These are phyloP conservation scores for Chiridota heheva DNA, from an alignment of 35 echinoderm and acorn worm species.

Conservation along the genomic window DNA sequence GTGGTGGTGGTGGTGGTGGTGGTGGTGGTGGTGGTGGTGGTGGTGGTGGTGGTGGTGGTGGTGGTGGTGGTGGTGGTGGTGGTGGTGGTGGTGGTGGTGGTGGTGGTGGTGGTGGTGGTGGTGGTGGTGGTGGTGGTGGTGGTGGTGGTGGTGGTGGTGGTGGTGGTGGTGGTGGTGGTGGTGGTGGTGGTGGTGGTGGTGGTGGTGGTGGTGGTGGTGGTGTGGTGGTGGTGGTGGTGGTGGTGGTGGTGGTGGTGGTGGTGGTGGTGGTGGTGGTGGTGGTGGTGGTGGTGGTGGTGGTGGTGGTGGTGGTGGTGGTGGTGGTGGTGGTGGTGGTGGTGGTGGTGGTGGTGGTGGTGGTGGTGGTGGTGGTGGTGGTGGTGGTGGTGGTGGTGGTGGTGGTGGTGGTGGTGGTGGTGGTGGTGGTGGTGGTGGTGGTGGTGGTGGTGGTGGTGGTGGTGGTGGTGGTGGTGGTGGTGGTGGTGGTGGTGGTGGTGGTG, in stretches of 20 bases:
- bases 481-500: too few species aligned
- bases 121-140: background rate
- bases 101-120: constrained; percentile 3
- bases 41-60: constrained; percentile 3
- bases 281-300: constrained; percentile 3
- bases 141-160: constrained; percentile 3
- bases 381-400: background rate
- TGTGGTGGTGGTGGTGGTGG: too few species aligned
- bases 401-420: constrained; percentile 3
- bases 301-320: constrained; percentile 3
- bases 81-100: constrained; percentile 3
- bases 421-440: constrained; percentile 3
- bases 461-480: constrained; percentile 3
- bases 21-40: constrained; percentile 3
- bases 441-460: background rate
- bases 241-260: background rate
- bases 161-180: constrained; percentile 3
- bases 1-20: constrained; percentile 3
- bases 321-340: background rate
- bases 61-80: background rate
- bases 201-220: too few species aligned
- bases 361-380: constrained; percentile 3
- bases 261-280: constrained; percentile 3
- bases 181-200: constrained; percentile 3
- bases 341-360: constrained; percentile 3